Conservation (phyloP, 1,140 invertebrate species). For the Ericerus pela region DNA sequence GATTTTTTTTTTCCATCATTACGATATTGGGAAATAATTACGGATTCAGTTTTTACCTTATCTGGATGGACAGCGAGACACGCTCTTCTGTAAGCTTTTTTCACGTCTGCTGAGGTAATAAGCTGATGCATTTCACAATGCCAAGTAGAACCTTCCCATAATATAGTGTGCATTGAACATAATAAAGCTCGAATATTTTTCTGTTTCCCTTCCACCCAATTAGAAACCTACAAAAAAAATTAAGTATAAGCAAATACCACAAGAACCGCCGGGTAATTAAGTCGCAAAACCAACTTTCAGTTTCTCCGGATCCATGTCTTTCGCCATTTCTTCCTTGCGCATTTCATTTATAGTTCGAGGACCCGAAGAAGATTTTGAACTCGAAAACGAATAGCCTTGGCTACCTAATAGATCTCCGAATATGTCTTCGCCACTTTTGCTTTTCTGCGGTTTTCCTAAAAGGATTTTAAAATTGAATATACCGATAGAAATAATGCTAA, state of each 20-base stretch:
- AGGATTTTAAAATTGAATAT: no score
- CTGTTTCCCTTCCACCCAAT: constrained; percentile 90
- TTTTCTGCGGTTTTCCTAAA: constrained; percentile 5
- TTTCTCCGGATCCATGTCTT: constrained; percentile 82
- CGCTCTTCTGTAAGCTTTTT: constrained; percentile 88
- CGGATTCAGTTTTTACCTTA: constrained; percentile 52
- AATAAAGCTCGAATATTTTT: constrained; percentile 88
- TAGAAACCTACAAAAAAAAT: constrained; percentile 40
- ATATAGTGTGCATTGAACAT: constrained; percentile 80
- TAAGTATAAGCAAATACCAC: no score
- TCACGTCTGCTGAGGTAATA: constrained; percentile 78
- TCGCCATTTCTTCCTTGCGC: constrained; percentile 71
- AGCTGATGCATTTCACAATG: constrained; percentile 88
- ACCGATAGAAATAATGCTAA: no score
- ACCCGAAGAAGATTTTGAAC: constrained; percentile 53
- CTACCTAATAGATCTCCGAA: constrained; percentile 82
- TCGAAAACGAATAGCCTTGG: constrained; percentile 66
- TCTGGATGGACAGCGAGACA: constrained; percentile 96
- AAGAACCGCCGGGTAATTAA: no score
- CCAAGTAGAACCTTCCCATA: constrained; percentile 93
- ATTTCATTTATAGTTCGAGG: constrained; percentile 85
- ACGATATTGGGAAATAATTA: not conserved
- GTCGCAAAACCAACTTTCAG: constrained; percentile 44
- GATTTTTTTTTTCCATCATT: no score
- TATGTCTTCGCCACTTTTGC: constrained; percentile 45